A percentile compares a stretch with the other conserved stretches of the same genome.
Conservation (phyloP, 2,888 invertebrate species). For the Polyommatus iphigenia region DNA sequence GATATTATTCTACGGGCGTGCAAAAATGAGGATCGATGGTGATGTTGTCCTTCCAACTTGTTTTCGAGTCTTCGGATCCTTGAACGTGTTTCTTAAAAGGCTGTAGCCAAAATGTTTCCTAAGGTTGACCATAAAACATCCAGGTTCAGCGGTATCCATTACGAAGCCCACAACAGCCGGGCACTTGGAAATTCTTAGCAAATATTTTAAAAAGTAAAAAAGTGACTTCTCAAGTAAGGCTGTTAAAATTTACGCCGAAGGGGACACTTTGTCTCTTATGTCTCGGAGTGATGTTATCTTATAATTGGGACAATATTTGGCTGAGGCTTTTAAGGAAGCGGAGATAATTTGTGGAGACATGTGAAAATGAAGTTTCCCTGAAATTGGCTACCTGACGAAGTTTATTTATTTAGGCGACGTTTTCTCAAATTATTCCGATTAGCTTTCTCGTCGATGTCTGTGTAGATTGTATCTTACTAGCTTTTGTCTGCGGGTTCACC, state of each 20-base stretch:
- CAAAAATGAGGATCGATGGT: too few relatives aligned
- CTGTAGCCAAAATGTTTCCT: background rate
- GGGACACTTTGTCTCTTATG: conserved; percentile 64
- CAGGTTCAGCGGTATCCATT: conserved; percentile 6
- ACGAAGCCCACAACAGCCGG: background rate
- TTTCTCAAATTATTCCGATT: conserved; percentile 5
- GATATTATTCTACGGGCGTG: too few relatives aligned
- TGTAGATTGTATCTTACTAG: background rate
- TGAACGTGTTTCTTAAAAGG: background rate
- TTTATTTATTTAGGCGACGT: conserved; percentile 44
- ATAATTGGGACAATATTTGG: conserved; percentile 79
- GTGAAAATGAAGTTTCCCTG: conserved; percentile 59
- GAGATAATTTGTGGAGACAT: conserved; percentile 53
- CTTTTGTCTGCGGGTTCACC: background rate
- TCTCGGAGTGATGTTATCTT: conserved; percentile 75
- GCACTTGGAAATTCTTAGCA: conserved; percentile 22
- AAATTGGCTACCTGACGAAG: conserved; percentile 48
- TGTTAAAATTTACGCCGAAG: conserved; percentile 66
- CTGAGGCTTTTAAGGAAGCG: conserved; percentile 64
- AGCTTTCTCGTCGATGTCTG: background rate
- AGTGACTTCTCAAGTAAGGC: conserved; percentile 24
- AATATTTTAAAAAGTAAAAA: conserved; percentile 33
- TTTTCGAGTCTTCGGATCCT: background rate
- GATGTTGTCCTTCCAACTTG: background rate
- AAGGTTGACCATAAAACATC: conserved; percentile 6